Evolutionary conservation across 1,140 invertebrate genomes (phyloP).

Genomic region (Aphelenchoides besseyi): DNA sequence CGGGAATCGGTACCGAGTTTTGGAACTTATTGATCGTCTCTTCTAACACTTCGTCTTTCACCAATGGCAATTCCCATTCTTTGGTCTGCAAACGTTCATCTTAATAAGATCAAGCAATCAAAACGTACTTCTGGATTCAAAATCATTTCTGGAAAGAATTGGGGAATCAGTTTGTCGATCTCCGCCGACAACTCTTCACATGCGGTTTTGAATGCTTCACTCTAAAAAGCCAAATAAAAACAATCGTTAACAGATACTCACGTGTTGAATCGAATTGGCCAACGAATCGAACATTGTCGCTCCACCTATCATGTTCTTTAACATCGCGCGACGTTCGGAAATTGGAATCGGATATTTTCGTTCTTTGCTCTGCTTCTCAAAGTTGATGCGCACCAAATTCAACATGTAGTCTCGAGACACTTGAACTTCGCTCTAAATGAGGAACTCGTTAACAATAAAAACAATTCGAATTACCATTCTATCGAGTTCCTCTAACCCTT

Average conservation of each 20-base stretch:
- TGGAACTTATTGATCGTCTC: background rate
- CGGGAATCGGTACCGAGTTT: background rate
- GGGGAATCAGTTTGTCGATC: constrained; percentile 2
- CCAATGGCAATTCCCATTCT: constrained; percentile 1
- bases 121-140: background rate
- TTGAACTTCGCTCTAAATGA: constrained; percentile 13
- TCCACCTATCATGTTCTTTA: constrained; percentile 5
- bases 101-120: too few species aligned
- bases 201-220: background rate
- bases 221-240: background rate
- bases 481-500: background rate
- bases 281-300: constrained; percentile 14
- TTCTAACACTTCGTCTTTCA: background rate
- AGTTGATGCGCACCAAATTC: constrained; percentile 8
- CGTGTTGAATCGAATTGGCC: constrained; percentile 13
- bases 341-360: background rate
- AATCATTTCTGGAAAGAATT: background rate
- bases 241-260: background rate
- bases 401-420: background rate
- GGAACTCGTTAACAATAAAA: background rate
- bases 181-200: background rate
- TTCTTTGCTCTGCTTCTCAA: constrained; percentile 10
- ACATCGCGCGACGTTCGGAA: constrained; percentile 2
- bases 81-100: too few species aligned
- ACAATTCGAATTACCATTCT: constrained; percentile 4